Conservation (phyloP, 2,797 vertebrate genomes). For the Galagoides demidoff region DNA sequence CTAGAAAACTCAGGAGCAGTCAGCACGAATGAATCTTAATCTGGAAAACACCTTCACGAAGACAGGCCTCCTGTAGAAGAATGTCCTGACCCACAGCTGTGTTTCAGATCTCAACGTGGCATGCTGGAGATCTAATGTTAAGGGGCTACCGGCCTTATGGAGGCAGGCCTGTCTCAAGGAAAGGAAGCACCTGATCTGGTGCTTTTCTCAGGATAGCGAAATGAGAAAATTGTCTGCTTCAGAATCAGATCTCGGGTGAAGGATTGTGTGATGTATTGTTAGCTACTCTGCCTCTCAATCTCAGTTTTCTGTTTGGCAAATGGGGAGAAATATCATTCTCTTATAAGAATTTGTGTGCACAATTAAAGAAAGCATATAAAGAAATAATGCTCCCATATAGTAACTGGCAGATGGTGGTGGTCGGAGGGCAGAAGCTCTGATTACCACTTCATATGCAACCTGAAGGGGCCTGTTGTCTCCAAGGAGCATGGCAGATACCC, state of each 20-base stretch:
- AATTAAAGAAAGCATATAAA: constrained; percentile 36
- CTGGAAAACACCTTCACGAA: not conserved
- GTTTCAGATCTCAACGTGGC: not conserved
- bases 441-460: constrained; percentile 1
- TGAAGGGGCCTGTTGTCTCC: not conserved
- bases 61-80: not conserved
- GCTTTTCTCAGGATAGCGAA: not conserved
- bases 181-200: not conserved
- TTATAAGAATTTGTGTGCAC: not conserved
- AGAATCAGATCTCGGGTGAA: not conserved
- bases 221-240: not conserved
- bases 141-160: not conserved
- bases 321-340: not conserved
- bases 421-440: not conserved
- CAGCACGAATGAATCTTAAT: not conserved
- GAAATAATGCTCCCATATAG: constrained; percentile 34
- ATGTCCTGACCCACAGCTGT: not conserved
- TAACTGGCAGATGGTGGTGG: not conserved
- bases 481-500: not conserved
- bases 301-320: not conserved
- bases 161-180: not conserved
- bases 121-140: not conserved
- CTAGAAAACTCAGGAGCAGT: not conserved
- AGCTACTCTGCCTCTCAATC: not conserved
- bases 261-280: not conserved